phyloP scores from a whole-genome alignment of 2,797 vertebrate species.

The Alfaro cultratus region DNA sequence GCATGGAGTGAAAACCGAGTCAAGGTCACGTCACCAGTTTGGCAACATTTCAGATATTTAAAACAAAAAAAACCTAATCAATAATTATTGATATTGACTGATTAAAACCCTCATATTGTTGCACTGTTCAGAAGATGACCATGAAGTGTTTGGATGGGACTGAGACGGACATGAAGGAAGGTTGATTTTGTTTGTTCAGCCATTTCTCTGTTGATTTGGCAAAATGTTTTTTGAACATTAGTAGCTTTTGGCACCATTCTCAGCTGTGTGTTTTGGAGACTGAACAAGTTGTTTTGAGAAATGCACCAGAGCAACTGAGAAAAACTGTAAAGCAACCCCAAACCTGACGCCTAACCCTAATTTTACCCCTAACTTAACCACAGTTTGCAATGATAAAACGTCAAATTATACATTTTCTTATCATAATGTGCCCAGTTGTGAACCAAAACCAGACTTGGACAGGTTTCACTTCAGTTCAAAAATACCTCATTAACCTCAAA shows the following conservation, averaged over 20 bases:
- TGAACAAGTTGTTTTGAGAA: neutral
- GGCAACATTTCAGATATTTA: too few relatives aligned
- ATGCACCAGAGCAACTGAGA: too few relatives aligned
- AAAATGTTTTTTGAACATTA: neutral
- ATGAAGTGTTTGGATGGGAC: neutral
- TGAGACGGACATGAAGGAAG: neutral
- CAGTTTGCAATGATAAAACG: neutral
- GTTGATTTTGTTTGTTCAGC: neutral
- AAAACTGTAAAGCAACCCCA: neutral
- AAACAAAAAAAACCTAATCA: too few relatives aligned
- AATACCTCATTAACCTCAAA: neutral
- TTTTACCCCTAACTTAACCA: neutral
- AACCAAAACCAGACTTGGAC: neutral
- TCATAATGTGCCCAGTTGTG: neutral
- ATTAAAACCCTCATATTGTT: too few relatives aligned
- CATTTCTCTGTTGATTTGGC: neutral
- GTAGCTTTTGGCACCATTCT: neutral
- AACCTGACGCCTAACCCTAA: neutral
- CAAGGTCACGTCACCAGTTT: too few relatives aligned
- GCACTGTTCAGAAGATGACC: neutral
- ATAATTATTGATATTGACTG: too few relatives aligned
- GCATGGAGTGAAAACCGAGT: too few relatives aligned
- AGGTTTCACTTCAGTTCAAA: neutral
- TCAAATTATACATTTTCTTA: neutral
- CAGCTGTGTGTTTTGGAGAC: neutral